Percentiles rank a stretch among this genome's conserved stretches.
phyloP scores from a whole-genome alignment of 2,113 vertebrate species.

The Cyanocitta stelleri region DNA sequence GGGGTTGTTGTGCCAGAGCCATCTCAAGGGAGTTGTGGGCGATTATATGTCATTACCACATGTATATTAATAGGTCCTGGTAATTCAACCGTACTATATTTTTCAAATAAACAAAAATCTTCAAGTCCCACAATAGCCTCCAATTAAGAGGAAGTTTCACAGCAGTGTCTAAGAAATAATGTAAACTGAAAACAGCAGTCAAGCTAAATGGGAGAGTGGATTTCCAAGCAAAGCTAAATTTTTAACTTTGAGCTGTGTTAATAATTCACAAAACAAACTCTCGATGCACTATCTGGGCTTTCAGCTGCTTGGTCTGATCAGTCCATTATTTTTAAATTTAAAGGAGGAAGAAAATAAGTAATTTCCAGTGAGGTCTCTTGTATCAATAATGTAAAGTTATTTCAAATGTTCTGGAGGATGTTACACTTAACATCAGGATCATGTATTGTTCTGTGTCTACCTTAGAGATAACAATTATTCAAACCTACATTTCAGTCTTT shows the following conservation, averaged over 20 bases:
- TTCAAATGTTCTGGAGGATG: background rate
- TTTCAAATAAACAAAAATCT: slow-evolving; percentile 68
- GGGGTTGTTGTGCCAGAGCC: slow-evolving; percentile 36
- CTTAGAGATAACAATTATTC: background rate
- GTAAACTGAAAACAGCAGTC: slow-evolving; percentile 51
- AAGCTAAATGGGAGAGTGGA: slow-evolving; percentile 32
- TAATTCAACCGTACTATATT: slow-evolving; percentile 51
- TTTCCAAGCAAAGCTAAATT: slow-evolving; percentile 46
- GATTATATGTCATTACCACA: slow-evolving; percentile 61
- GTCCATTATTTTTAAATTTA: slow-evolving; percentile 36
- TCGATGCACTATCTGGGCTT: slow-evolving; percentile 25
- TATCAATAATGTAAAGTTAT: slow-evolving; percentile 30
- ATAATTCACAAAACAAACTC: slow-evolving; percentile 58
- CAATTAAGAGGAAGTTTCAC: slow-evolving; percentile 52
- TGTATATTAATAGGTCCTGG: slow-evolving; percentile 54
- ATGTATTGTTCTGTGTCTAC: background rate
- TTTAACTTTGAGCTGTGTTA: slow-evolving; percentile 49
- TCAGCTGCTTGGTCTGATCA: slow-evolving; percentile 48
- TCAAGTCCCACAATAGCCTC: slow-evolving; percentile 39
- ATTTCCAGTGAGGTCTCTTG: background rate
- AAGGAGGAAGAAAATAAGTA: slow-evolving; percentile 7
- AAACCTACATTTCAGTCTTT: background rate
- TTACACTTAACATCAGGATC: background rate
- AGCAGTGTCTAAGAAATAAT: slow-evolving; percentile 46
- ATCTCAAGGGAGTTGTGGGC: slow-evolving; percentile 45